Evolutionary conservation across 2,888 invertebrate genomes (phyloP), one percentile per base, ranked within the genome.

Genomic region (Cinara cedri): DNA sequence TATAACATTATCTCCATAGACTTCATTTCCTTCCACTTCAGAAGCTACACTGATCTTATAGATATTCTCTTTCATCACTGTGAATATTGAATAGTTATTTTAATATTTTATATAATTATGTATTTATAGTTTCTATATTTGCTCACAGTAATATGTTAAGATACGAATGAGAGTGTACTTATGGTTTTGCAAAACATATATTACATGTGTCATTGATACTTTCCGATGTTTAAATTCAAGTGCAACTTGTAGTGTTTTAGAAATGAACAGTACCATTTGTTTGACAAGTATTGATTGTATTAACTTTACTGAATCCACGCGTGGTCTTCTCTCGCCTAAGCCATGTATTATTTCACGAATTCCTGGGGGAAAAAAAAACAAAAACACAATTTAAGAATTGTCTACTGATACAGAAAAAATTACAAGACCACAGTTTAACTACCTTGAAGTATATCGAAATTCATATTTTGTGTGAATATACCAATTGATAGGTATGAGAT

Each of bases 261-360:
- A 65, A 46, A 65, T 46, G 13, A 65, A 46, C n/a, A 65, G 21
- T 3, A 44, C 13, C 44, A 65, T 46, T 44, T 65, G 65, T 46
- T 21, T 46, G 0, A 46, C 11, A 19, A 65, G 8, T 1, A 46
- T 44, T 2, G 65, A 65, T 0, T 44, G 65, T 11, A 65, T 21
- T 46, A 11, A 11, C 1, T 14, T 21, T 0, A 65, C 14, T 1
- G 65, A 13, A 21, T 65, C 65, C 4, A 65, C 16, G 1, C 65
- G 65, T 1, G 65, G 65, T 19, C 44, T 19, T 14, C 1, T 21
- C 3, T 65, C 65, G 11, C 65, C 65, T 4, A 65, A 11, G 13
- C 65, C 65, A 6, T 65, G 65, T 14, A 21, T 1, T 21, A 65
- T 65, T 65, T 65, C 65, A 46, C 65, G 65, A 21, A 65, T 46